Base-by-base conservation (phyloP, 2,113 vertebrate species). In the Sula dactylatra region DNA sequence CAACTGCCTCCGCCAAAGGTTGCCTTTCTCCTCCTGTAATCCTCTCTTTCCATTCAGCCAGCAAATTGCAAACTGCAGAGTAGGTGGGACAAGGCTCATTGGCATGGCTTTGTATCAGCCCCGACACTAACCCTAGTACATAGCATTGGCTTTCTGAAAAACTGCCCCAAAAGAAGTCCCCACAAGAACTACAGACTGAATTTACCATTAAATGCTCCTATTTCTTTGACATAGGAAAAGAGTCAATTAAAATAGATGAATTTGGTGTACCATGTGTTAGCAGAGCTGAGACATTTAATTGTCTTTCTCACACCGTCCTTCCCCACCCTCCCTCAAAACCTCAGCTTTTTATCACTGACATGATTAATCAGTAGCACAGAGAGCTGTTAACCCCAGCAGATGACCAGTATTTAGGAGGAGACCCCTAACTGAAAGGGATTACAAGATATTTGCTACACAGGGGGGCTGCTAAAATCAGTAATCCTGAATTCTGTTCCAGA, bases 231-330 rank as follows among this genome's bases (percentile, higher is more conserved):
- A 69, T 0, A 65, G 36, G 13, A 77, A 56, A 78, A 83, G 7
- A 5, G 8, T 47, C 22, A 73, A 65, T 64, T 86, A 77, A 52
- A 78, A 26, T 20, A 66, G 21, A 64, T n/a, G 2, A 38, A 49
- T 69, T 52, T 80, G 27, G 42, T 44, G 13, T 47, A 31, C 32
- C 18, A 34, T 6, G 20, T 16, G 29, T 50, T 42, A 79, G 52
- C n/a, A 85, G 56, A 82, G 38, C 65, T n/a, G 10, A 81, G 16
- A 66, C 20, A 70, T 47, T 73, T 29, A 61, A 65, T 13, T 4
- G 2, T 21, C 40, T 66, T 49, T n/a, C 27, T 71, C 21, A 20
- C 2, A 0, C 4, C 2, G 10, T 19, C 13, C 16, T 29, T 12
- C 22, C 27, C 19, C n/a, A n/a, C n/a, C 25, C 14, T 42, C 12